phyloP scores from a whole-genome alignment of 2,113 vertebrate genomes.

The Chrysemys picta region DNA sequence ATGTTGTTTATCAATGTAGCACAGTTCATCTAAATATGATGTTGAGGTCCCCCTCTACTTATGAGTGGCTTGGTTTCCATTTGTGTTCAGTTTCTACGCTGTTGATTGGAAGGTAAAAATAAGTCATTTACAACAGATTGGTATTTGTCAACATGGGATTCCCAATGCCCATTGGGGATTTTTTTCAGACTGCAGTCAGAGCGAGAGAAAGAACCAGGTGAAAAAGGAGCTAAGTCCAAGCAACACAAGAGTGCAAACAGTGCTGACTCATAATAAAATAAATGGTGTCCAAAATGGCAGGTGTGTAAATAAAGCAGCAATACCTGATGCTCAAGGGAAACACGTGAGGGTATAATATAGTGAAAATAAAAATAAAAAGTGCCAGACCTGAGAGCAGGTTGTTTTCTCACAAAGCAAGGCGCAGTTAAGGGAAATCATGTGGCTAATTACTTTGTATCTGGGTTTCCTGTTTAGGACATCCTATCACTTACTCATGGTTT shows the following conservation, averaged over 20 bases:
- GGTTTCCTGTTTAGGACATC: not conserved
- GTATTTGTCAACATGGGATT: not conserved
- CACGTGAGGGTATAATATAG: not conserved
- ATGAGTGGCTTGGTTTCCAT: not conserved
- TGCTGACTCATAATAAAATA: not conserved
- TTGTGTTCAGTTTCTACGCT: fast-evolving
- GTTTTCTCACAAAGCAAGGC: slow-evolving; percentile 4
- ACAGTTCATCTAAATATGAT: not conserved
- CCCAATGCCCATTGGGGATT: not conserved
- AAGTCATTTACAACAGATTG: not conserved
- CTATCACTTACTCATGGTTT: not conserved
- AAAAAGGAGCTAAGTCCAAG: not conserved
- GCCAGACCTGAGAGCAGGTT: not conserved
- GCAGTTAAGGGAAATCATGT: not conserved
- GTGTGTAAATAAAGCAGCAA: slow-evolving; percentile 15
- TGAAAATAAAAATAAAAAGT: fast-evolving
- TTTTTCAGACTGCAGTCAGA: not conserved
- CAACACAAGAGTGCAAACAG: not conserved
- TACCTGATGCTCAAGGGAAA: not conserved
- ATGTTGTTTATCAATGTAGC: not conserved
- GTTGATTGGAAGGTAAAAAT: fast-evolving
- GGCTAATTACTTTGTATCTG: slow-evolving; percentile 15
- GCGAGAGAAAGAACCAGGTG: not conserved
- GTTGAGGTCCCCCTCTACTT: not conserved
- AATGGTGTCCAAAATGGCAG: not conserved